Evolutionary conservation across 2,113 vertebrate species (phyloP).

Genomic region (Myiozetetes cayanensis): DNA sequence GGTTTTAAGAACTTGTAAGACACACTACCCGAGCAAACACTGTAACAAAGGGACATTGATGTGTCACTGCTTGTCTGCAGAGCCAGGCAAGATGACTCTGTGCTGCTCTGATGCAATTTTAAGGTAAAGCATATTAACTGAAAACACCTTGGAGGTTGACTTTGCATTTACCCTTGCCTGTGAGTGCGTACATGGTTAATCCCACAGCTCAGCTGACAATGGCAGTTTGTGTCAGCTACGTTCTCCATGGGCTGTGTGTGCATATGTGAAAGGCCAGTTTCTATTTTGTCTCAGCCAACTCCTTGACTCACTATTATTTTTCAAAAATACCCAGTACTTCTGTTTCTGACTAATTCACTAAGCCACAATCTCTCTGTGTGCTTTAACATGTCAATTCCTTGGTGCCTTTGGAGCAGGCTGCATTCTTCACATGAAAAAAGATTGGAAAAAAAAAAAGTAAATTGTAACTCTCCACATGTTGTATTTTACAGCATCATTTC

Average conservation of each 20-base stretch:
- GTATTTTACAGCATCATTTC: background rate
- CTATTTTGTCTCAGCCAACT: background rate
- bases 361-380: background rate
- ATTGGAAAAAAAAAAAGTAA: background rate
- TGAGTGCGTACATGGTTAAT: background rate
- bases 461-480: background rate
- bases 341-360: background rate
- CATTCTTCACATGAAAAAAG: background rate
- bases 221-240: accelerated
- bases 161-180: background rate
- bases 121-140: background rate
- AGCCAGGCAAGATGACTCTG: background rate
- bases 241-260: background rate
- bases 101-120: background rate
- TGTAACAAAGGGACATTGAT: accelerated
- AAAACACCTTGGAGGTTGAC: background rate
- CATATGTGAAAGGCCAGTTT: background rate
- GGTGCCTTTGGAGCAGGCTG: background rate
- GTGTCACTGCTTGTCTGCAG: background rate
- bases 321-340: background rate
- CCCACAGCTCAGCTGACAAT: background rate
- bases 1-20: background rate
- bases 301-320: background rate
- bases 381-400: background rate
- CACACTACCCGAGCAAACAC: accelerated